Conservation (phyloP, 2,113 vertebrate genomes). For the Colaptes auratus region DNA sequence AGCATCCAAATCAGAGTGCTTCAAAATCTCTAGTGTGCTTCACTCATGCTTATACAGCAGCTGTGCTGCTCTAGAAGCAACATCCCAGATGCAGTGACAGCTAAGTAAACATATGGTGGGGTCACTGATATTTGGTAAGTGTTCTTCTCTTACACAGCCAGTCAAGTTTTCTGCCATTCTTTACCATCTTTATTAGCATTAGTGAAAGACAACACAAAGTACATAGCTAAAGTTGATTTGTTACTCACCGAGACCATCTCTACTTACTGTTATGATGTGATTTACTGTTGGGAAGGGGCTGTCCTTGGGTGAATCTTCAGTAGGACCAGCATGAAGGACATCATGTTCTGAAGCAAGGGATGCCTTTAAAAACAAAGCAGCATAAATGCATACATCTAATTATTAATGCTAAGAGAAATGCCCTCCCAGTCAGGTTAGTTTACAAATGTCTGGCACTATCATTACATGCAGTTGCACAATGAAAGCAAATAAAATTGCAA, state of each 20-base stretch:
- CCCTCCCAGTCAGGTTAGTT: neutral
- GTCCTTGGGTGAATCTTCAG: slow-evolving; percentile 51
- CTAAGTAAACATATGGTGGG: fast-evolving
- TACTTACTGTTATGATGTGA: slow-evolving; percentile 78
- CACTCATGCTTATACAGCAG: neutral
- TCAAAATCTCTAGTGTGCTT: neutral
- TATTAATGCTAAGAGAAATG: neutral
- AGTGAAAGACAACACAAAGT: neutral
- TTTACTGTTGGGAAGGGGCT: slow-evolving; percentile 64
- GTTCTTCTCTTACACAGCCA: neutral
- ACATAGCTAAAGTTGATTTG: neutral
- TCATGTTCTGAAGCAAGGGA: neutral
- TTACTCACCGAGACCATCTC: neutral
- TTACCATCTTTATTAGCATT: neutral
- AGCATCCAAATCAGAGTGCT: neutral
- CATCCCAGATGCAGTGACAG: neutral
- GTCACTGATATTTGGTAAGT: neutral
- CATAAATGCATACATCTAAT: neutral
- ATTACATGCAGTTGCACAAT: neutral
- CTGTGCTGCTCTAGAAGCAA: neutral
- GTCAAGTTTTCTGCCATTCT: neutral
- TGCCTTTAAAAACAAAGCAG: slow-evolving; percentile 44
- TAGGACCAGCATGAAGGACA: neutral
- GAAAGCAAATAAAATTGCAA: neutral
- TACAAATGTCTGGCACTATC: neutral